phyloP scores from a whole-genome alignment of 2,888 invertebrate species.

The Zaprionus lineosus region DNA sequence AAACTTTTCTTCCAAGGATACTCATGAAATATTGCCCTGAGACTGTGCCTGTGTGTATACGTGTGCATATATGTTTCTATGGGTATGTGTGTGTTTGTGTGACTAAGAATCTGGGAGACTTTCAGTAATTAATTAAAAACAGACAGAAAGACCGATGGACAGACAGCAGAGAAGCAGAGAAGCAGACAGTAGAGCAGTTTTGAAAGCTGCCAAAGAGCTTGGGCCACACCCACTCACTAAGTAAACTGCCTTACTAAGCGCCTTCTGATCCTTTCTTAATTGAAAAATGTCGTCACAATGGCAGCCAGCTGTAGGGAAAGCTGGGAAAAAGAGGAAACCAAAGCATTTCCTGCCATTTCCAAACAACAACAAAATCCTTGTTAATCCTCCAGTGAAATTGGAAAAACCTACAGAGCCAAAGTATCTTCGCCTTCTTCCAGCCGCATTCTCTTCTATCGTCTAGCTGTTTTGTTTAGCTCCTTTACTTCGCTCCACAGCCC shows the following conservation, averaged over 20 bases:
- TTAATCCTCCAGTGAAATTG: conserved; percentile 80
- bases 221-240: conserved; percentile 14
- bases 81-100: conserved; percentile 3
- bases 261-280: conserved; percentile 78
- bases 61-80: no score
- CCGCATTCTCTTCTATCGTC: background rate
- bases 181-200: conserved; percentile 21
- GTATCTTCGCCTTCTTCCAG: conserved; percentile 4
- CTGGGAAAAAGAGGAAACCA: conserved; percentile 2
- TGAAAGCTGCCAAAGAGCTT: conserved; percentile 10
- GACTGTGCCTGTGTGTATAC: background rate
- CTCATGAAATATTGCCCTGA: background rate
- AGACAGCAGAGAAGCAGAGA: no score
- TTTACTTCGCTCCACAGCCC: no score
- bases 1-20: conserved; percentile 34
- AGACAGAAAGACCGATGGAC: no score
- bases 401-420: conserved; percentile 69
- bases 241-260: conserved; percentile 77
- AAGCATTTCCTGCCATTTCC: conserved; percentile 22
- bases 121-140: conserved; percentile 69
- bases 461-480: background rate
- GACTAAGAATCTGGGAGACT: conserved; percentile 24
- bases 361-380: conserved; percentile 65
- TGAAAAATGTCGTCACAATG: conserved; percentile 79
- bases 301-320: conserved; percentile 22